Evolutionary conservation across 1,140 invertebrate genomes (phyloP).

Genomic region (Andrena cerasifolii): DNA sequence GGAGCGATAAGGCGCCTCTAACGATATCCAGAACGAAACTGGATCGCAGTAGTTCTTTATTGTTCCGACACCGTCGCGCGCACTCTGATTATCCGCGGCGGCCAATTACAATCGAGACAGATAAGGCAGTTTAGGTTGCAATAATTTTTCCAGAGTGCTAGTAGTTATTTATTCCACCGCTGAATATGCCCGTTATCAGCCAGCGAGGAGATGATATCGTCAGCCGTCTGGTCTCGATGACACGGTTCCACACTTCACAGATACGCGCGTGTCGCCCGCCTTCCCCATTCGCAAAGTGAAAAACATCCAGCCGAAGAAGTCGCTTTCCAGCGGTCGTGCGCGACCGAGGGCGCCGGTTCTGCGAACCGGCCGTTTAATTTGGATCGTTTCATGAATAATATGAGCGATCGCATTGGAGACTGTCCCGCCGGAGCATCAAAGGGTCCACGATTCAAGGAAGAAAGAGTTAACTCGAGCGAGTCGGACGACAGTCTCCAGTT

Average conservation of each 20-base stretch:
- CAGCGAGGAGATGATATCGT: slow-evolving; percentile 29
- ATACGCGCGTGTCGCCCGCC: slow-evolving; percentile 13
- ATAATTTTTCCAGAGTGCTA: slow-evolving; percentile 33
- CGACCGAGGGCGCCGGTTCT: background rate
- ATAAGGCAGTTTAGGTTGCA: slow-evolving; percentile 48
- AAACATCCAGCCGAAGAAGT: background rate
- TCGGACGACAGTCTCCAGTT: slow-evolving; percentile 38
- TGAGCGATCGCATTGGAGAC: background rate
- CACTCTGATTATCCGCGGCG: background rate
- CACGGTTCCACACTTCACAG: slow-evolving; percentile 38
- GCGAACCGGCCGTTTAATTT: background rate
- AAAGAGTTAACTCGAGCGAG: slow-evolving; percentile 32
- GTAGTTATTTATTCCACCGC: slow-evolving; percentile 58
- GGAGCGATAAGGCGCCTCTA: background rate
- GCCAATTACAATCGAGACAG: slow-evolving; percentile 21
- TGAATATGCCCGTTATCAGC: slow-evolving; percentile 60
- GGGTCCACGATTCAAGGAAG: slow-evolving; percentile 29
- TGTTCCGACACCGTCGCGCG: background rate
- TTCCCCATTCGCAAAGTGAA: slow-evolving; percentile 3
- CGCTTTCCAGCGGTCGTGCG: background rate
- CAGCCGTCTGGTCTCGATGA: slow-evolving; percentile 46
- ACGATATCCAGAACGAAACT: background rate
- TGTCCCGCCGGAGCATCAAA: slow-evolving; percentile 24
- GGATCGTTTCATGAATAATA: slow-evolving; percentile 2
- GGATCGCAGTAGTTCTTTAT: background rate